phyloP scores from a whole-genome alignment of 2,113 vertebrate species.

The Chroicocephalus ridibundus region DNA sequence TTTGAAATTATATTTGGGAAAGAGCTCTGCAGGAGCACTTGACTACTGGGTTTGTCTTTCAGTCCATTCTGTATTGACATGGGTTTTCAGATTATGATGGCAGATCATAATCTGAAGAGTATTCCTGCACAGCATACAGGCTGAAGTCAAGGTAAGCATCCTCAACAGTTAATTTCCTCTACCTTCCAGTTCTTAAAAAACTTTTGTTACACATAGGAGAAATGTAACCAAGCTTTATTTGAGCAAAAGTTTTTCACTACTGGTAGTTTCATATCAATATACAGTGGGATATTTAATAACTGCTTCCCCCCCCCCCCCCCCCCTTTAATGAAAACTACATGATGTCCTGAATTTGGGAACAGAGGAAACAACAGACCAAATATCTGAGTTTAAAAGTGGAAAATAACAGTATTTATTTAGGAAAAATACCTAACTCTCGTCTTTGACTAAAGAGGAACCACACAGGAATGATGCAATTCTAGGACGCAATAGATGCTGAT shows the following conservation, averaged over 20 bases:
- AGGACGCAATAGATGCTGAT: neutral
- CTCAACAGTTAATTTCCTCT: neutral
- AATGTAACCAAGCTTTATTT: neutral
- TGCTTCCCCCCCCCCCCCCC: rapidly evolving
- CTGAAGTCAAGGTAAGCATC: neutral
- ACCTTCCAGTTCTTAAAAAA: neutral
- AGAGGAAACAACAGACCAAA: neutral
- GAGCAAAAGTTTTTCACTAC: neutral
- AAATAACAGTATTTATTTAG: neutral
- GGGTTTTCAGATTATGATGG: neutral
- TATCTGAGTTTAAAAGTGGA: neutral
- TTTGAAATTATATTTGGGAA: neutral
- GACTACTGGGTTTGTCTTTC: neutral
- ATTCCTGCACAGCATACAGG: neutral
- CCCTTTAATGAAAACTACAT: neutral
- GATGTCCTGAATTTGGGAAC: neutral
- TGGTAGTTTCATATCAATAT: neutral
- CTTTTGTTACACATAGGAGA: neutral
- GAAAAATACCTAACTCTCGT: neutral
- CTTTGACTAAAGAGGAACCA: neutral
- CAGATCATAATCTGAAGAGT: neutral
- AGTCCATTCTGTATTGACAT: neutral
- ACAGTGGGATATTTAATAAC: neutral
- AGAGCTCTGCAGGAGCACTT: neutral
- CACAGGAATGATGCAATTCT: neutral